Evolutionary conservation across 2,113 vertebrate genomes (phyloP), one percentile per base, ranked within the genome.

Genomic region (Cardinalis cardinalis): DNA sequence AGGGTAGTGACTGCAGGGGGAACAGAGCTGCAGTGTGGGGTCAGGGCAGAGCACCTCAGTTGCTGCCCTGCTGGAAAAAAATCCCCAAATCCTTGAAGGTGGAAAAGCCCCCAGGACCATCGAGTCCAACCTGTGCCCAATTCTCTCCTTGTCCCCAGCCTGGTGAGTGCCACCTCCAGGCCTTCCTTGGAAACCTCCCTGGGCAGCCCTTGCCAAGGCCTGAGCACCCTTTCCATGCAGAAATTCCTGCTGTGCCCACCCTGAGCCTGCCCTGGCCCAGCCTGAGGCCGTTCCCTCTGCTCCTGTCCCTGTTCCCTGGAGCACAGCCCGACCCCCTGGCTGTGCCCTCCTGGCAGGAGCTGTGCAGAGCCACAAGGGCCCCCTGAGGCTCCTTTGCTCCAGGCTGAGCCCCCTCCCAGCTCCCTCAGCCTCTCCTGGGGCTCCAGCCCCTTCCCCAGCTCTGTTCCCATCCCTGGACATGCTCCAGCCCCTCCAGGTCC

Each of bases 141-240:
- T 49, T 1, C 26, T 23, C 17, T 51, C 70, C 61, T 18, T 43
- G 61, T 84, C 26, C 11, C 44, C 71, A 76, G 38, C 83, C 32
- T 6, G 10, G 26, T 12, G 2, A 85, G 38, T 59, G 63, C 28
- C 44, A 59, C 3, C 0, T 6, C 21, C 43, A 49, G 36, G 3
- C 7, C 6, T 59, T 32, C 71, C 36, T 15, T 6, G 52, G 52
- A 75, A 36, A 18, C 11, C 32, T 51, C 43, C 21, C 52, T 23
- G 36, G 52, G 52, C 60, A 66, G 51, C 41, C 14, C 52, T 8
- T 64, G 3, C 41, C 80, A 56, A 19, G 6, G 15, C 51, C 51
- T 73, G 15, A 48, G 0, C 49, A 6, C 24, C 23, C 18, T 40
- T 25, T 66, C 43, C 43, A 41, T 11, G 31, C 0, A 0, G 20